phyloP scores from a whole-genome alignment of 1,140 invertebrate species.

The Drosophila sucinea region DNA sequence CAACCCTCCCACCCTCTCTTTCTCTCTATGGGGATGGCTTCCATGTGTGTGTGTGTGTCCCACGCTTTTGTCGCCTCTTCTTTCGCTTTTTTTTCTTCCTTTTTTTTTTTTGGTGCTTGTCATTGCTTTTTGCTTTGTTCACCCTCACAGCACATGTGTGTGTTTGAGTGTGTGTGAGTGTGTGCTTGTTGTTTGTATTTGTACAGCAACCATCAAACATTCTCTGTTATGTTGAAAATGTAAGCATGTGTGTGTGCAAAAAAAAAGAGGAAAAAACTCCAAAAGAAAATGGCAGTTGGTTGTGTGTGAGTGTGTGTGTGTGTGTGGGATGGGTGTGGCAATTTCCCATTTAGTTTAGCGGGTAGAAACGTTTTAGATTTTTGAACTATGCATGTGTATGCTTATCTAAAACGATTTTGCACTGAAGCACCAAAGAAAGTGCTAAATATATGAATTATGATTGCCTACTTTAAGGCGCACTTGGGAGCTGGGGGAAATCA shows the following conservation, averaged over 20 bases:
- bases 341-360: constrained; percentile 73
- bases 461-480: constrained; percentile 1
- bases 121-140: constrained; percentile 56
- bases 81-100: constrained; percentile 34
- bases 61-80: constrained; percentile 56
- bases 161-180: constrained; percentile 30
- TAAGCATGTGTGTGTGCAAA: constrained; percentile 53
- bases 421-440: constrained; percentile 18
- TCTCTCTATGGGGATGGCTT: constrained; percentile 19
- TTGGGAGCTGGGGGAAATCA: background rate
- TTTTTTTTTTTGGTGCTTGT: constrained; percentile 28
- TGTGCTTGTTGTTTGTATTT: constrained; percentile 73
- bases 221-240: constrained; percentile 65
- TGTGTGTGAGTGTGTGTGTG: constrained; percentile 15
- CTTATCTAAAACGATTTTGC: constrained; percentile 58
- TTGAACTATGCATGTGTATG: constrained; percentile 69
- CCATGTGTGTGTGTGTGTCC: constrained; percentile 70
- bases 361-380: constrained; percentile 70
- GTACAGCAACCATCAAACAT: constrained; percentile 81
- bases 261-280: constrained; percentile 26
- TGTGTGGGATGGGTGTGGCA: constrained; percentile 52
- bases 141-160: constrained; percentile 46
- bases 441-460: constrained; percentile 6
- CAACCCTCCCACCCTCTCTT: constrained; percentile 10
- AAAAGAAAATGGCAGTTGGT: constrained; percentile 72